A percentile compares a stretch with the other conserved stretches of the same genome.
Evolutionary conservation across 92 coral and sea anemone genomes (phyloP).

Genomic region (Nematostella vectensis): DNA sequence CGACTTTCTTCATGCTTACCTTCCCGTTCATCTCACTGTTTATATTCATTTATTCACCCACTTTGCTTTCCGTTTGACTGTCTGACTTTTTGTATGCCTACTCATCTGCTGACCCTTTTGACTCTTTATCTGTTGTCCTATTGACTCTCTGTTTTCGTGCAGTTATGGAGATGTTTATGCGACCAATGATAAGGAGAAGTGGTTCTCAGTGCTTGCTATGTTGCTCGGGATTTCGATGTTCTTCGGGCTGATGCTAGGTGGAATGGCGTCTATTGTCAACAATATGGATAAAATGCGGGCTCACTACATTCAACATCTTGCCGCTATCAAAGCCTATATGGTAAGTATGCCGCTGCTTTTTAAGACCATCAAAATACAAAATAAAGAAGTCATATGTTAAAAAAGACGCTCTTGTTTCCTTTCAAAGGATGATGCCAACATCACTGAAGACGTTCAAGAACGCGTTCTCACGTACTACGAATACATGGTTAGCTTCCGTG

Average conservation of each 20-base stretch:
- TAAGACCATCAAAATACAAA: no score
- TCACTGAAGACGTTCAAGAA: slow-evolving; percentile 27
- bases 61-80: no score
- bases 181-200: slow-evolving; percentile 37
- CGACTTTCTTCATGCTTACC: no score
- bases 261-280: slow-evolving; percentile 78
- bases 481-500: slow-evolving; percentile 62
- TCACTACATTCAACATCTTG: slow-evolving; percentile 59
- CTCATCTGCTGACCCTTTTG: no score
- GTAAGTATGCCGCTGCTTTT: slow-evolving; percentile 11
- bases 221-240: slow-evolving; percentile 59
- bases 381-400: no score
- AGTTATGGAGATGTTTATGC: slow-evolving; percentile 82
- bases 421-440: slow-evolving; percentile 42
- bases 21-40: no score
- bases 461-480: slow-evolving; percentile 74
- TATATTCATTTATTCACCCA: no score
- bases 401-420: background rate
- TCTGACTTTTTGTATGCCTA: no score
- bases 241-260: slow-evolving; percentile 79
- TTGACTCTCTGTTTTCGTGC: no score
- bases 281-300: slow-evolving; percentile 67
- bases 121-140: no score
- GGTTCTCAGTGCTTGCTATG: slow-evolving; percentile 65
- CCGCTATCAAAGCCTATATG: slow-evolving; percentile 63